phyloP scores from a whole-genome alignment of 2,113 vertebrate species.

The Paraplagusia blochii region DNA sequence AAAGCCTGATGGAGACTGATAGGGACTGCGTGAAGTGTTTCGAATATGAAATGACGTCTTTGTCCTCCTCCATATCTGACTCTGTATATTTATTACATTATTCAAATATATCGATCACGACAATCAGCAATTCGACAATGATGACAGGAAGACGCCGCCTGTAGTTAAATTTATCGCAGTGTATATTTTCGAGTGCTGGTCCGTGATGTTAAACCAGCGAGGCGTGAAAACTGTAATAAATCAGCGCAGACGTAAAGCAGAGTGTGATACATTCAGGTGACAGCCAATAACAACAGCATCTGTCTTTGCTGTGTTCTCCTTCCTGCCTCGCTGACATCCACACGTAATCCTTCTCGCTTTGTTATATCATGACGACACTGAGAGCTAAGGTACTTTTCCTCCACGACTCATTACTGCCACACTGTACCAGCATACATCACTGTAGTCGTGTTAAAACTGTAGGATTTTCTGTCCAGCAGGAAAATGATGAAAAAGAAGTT shows the following conservation, averaged over 20 bases:
- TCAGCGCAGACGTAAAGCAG: conserved; percentile 19
- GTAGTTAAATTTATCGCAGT: too few relatives aligned
- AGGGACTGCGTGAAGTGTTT: too few relatives aligned
- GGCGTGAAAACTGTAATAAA: conserved; percentile 28
- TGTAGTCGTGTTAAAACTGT: conserved; percentile 26
- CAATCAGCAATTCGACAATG: too few relatives aligned
- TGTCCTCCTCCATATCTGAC: too few relatives aligned
- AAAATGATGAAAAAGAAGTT: conserved; percentile 36
- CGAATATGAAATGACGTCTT: too few relatives aligned
- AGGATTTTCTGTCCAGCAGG: conserved; percentile 27
- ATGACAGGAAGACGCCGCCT: too few relatives aligned
- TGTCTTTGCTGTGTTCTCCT: conserved; percentile 14
- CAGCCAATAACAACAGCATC: conserved; percentile 21
- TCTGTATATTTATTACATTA: too few relatives aligned
- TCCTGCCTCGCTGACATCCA: conserved; percentile 17
- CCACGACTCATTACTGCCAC: conserved; percentile 13
- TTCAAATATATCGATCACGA: too few relatives aligned
- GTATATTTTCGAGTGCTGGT: too few relatives aligned
- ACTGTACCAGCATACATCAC: conserved; percentile 25
- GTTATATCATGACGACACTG: conserved; percentile 20
- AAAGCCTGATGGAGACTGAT: too few relatives aligned
- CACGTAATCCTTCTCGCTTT: conserved; percentile 23
- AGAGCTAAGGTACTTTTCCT: conserved; percentile 3
- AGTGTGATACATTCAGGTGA: conserved; percentile 10
- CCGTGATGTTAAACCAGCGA: conserved; percentile 1